Percentiles rank a stretch among this genome's conserved stretches.
Conservation (phyloP, 2,113 vertebrate species). For the Callipepla californica region DNA sequence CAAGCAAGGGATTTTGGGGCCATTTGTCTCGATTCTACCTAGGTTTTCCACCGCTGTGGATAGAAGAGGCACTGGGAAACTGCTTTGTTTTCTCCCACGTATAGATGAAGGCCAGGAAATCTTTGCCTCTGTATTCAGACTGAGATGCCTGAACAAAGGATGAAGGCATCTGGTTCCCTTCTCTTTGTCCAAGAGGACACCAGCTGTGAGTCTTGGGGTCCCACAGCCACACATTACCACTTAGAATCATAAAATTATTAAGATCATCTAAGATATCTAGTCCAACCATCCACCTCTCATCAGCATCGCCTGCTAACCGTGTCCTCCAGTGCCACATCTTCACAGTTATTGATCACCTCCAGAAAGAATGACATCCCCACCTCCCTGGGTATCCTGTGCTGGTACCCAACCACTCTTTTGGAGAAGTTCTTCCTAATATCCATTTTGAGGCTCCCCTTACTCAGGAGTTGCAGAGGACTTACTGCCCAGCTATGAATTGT, state of each 20-base stretch:
- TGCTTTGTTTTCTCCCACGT: background rate
- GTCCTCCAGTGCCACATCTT: too few relatives aligned
- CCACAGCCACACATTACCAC: accelerated
- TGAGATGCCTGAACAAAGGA: background rate
- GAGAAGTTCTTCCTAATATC: too few relatives aligned
- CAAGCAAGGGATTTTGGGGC: accelerated
- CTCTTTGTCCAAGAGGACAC: background rate
- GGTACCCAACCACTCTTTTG: too few relatives aligned
- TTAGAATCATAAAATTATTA: too few relatives aligned
- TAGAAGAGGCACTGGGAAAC: background rate
- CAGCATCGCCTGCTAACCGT: too few relatives aligned
- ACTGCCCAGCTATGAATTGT: background rate
- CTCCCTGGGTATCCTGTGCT: too few relatives aligned
- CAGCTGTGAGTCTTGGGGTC: background rate
- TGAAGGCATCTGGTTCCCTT: background rate
- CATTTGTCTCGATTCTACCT: accelerated
- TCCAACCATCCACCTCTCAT: too few relatives aligned
- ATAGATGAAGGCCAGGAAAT: background rate
- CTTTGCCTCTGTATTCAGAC: background rate
- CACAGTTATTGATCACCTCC: too few relatives aligned
- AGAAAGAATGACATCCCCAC: too few relatives aligned
- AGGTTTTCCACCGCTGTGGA: background rate
- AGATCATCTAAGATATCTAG: too few relatives aligned
- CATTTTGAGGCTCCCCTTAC: background rate
- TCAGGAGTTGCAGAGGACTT: background rate